Evolutionary conservation across 2,888 invertebrate species (phyloP), one percentile per base, ranked within the genome.

Genomic region (Apocheima hispidaria): DNA sequence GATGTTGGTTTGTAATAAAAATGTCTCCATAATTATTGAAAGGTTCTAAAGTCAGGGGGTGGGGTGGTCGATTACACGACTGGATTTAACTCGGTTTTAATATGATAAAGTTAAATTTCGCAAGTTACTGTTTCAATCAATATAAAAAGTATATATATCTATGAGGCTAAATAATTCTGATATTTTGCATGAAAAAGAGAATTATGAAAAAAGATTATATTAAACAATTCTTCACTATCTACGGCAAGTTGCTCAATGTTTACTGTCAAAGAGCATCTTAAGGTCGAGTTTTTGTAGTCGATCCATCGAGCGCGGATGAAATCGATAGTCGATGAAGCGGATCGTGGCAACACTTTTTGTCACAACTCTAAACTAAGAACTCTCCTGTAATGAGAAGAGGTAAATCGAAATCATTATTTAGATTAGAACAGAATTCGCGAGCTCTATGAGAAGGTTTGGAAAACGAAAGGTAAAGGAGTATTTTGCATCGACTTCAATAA

Each of bases 281-380:
- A 61, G 61, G 61, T 56, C 40, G 20, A 51, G 50, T 48, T 52
- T 60, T 69, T 74, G 71, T 71, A 65, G 71, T 67, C 65, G 57
- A 65, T 59, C 65, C 65, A 66, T 66, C 50, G 30, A 50, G 33
- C 12, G 56, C 49, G 51, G 43, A 80, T 78, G 84, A 87, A 87
- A 88, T 84, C 86, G 84, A 88, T 84, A 87, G 87, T 86, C 73
- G 75, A 84, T 75, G 74, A 86, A 68, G 65, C 77, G 77, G 70
- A 86, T 70, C 87, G 83, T 83, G 71, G 76, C 73, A 75, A 57
- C 75, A 77, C 77, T 86, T 86, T 87, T 86, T 83, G 72, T 72
- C 10, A 38, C 51, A 18, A 12, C 35, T 48, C 51, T 40, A 50
- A 26, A 38, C 26, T 35, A 2, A 28, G 35, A 18, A 40, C 2